phyloP scores from a whole-genome alignment of 2,113 vertebrate genomes.

The Tiliqua scincoides region DNA sequence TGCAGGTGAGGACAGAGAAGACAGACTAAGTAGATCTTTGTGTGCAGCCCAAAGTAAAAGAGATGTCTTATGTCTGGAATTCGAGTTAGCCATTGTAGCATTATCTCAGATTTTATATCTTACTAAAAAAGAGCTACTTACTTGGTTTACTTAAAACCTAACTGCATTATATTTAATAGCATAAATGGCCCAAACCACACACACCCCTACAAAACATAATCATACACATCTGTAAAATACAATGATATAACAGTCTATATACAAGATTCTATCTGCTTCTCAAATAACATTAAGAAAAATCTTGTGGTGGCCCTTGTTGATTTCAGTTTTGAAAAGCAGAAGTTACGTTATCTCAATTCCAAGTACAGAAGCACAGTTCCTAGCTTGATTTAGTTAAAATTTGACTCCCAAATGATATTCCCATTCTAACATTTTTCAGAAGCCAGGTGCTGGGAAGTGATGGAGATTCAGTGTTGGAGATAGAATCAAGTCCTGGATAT shows the following conservation, averaged over 20 bases:
- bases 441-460: constrained; percentile 80
- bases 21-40: not conserved
- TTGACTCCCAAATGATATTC: constrained; percentile 15
- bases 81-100: not conserved
- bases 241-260: not conserved
- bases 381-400: not conserved
- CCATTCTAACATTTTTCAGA: constrained; percentile 75
- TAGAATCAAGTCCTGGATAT: constrained; percentile 81
- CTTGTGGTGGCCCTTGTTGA: not conserved
- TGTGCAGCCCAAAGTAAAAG: not conserved
- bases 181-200: not conserved
- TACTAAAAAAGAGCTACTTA: not conserved
- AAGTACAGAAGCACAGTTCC: not conserved
- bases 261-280: not conserved
- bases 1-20: not conserved
- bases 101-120: not conserved
- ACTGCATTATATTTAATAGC: not conserved
- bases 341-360: not conserved
- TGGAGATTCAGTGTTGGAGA: constrained; percentile 78
- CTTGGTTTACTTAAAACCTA: not conserved
- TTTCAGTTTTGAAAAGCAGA: not conserved
- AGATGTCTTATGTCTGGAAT: not conserved
- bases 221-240: not conserved
- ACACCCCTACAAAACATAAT: not conserved
- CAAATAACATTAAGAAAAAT: not conserved